A percentile compares a stretch with the other conserved stretches of the same genome.
Evolutionary conservation across 2,888 invertebrate genomes (phyloP).

Genomic region (Dorcus hopei): DNA sequence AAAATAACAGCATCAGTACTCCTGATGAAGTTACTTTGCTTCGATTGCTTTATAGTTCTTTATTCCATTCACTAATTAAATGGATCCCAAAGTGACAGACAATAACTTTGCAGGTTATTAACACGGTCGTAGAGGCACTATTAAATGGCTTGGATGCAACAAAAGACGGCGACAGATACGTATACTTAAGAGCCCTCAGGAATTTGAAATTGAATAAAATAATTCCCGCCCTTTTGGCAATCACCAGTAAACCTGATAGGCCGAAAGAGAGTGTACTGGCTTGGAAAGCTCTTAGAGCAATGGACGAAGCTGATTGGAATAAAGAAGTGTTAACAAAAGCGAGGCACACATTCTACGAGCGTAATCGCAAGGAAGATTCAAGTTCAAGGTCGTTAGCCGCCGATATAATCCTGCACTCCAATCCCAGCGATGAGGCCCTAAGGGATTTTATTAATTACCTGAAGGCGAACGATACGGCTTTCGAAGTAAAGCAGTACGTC

Average conservation of each 20-base stretch:
- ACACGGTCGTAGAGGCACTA: conserved; percentile 44
- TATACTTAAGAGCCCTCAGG: conserved; percentile 65
- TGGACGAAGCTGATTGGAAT: conserved; percentile 48
- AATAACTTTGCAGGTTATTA: conserved; percentile 34
- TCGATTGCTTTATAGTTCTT: background rate
- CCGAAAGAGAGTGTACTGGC: conserved; percentile 60
- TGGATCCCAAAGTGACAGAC: too few species aligned
- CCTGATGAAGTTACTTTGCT: too few species aligned
- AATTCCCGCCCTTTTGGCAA: conserved; percentile 58
- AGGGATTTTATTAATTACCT: conserved; percentile 48
- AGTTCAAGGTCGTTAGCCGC: conserved; percentile 67
- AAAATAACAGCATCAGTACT: too few species aligned
- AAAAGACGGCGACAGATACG: conserved; percentile 56
- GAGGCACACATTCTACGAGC: conserved; percentile 59
- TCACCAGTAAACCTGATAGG: conserved; percentile 51
- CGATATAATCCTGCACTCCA: conserved; percentile 64
- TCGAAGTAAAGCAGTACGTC: conserved; percentile 65
- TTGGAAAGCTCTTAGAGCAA: conserved; percentile 62
- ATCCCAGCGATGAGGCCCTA: conserved; percentile 56
- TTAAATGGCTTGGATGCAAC: conserved; percentile 41
- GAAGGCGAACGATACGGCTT: conserved; percentile 52
- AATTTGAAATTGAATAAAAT: conserved; percentile 64
- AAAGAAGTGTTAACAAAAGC: conserved; percentile 50
- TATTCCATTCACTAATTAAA: background rate
- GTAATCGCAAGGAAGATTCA: conserved; percentile 59